These are phyloP conservation scores for Ectropis crepuscularia DNA, from an alignment of 2,888 invertebrate genomes.

Conservation along the genomic window DNA sequence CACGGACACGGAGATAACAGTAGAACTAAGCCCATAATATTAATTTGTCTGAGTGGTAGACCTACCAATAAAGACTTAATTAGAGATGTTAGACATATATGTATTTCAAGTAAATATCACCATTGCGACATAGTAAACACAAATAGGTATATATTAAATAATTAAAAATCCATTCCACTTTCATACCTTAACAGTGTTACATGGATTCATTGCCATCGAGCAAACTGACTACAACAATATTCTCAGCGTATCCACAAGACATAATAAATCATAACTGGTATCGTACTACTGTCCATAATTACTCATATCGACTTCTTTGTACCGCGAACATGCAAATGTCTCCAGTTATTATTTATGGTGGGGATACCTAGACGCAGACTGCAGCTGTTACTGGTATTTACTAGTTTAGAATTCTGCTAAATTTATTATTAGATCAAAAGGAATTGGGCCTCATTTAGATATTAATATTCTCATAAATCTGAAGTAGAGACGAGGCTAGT, in stretches of 20 bases:
- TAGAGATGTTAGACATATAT: too few relatives aligned
- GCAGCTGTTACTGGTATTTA: conserved; percentile 24
- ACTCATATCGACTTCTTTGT: conserved; percentile 71
- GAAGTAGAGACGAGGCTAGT: too few relatives aligned
- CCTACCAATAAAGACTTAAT: too few relatives aligned
- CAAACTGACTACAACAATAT: neutral
- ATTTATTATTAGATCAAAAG: conserved; percentile 28
- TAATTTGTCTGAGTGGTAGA: too few relatives aligned
- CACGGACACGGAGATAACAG: too few relatives aligned
- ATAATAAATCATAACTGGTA: conserved; percentile 62
- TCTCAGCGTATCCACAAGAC: conserved; percentile 52
- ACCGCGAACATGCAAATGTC: conserved; percentile 67
- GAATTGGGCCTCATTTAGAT: conserved; percentile 21
- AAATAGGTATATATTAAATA: too few relatives aligned
- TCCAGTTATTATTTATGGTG: conserved; percentile 61
- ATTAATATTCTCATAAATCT: conserved; percentile 3
- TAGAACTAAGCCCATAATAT: too few relatives aligned
- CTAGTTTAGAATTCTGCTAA: conserved; percentile 25
- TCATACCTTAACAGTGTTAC: too few relatives aligned
- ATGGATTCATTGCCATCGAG: too few relatives aligned
- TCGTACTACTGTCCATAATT: conserved; percentile 72
- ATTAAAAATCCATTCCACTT: too few relatives aligned
- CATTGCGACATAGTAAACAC: too few relatives aligned
- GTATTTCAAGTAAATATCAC: too few relatives aligned
- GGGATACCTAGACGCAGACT: conserved; percentile 23